Evolutionary conservation across 2,113 vertebrate species (phyloP).

Genomic region (Motacilla tschutschensis): DNA sequence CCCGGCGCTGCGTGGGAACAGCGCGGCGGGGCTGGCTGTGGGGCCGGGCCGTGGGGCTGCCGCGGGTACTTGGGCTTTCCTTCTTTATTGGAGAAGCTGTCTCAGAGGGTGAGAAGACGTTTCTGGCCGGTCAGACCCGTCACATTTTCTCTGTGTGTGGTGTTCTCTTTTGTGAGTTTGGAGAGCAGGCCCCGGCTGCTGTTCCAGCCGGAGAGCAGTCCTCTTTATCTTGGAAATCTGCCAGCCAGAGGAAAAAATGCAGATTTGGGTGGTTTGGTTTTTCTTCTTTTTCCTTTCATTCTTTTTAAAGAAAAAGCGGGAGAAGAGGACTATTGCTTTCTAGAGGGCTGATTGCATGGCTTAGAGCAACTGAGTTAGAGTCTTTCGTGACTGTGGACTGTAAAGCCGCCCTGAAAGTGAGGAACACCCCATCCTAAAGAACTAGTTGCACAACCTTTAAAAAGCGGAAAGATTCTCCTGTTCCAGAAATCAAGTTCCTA

Average conservation of each 20-base stretch:
- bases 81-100: not conserved
- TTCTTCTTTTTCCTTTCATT: not conserved
- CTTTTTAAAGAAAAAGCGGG: not conserved
- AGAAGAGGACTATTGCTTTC: not conserved
- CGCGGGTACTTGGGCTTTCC: not conserved
- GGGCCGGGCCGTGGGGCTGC: not conserved
- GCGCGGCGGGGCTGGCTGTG: not conserved
- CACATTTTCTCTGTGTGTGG: not conserved
- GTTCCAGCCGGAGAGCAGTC: constrained; percentile 24
- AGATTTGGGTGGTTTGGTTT: not conserved
- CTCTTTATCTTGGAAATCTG: constrained; percentile 59
- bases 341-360: not conserved
- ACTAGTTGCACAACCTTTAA: constrained; percentile 67
- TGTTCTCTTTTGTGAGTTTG: constrained; percentile 15
- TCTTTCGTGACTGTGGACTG: constrained; percentile 38
- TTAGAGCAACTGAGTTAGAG: not conserved
- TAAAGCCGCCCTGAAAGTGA: constrained; percentile 35
- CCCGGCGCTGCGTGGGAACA: constrained; percentile 13
- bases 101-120: not conserved
- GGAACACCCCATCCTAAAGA: constrained; percentile 54
- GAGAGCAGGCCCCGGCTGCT: constrained; percentile 33
- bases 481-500: constrained; percentile 68
- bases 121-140: not conserved
- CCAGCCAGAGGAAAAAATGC: constrained; percentile 11
- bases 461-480: constrained; percentile 14